phyloP scores from a whole-genome alignment of 2,113 vertebrate genomes.

The Eurypyga helias region DNA sequence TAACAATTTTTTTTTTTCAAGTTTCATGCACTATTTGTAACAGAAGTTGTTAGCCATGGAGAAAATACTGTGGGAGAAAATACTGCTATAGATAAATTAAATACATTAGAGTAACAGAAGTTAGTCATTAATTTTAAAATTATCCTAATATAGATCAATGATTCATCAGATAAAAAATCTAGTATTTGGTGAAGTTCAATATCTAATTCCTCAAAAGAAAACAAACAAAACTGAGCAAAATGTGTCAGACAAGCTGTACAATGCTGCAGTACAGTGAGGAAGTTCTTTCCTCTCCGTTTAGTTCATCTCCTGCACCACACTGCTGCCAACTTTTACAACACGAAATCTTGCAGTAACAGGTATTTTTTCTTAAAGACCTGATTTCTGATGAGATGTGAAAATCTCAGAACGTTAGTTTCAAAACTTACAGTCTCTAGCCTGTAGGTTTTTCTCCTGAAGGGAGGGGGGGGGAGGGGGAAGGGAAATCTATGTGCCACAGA shows the following conservation, averaged over 20 bases:
- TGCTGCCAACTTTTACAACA: neutral
- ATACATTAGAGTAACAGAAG: neutral
- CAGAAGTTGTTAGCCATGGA: neutral
- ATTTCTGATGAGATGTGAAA: neutral
- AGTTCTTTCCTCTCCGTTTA: neutral
- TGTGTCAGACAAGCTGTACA: neutral
- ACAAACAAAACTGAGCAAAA: neutral
- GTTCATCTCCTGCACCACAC: neutral
- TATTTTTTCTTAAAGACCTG: neutral
- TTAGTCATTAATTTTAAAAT: neutral
- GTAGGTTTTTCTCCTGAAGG: neutral
- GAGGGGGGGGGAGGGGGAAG: neutral
- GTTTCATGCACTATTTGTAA: neutral
- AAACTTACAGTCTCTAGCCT: neutral
- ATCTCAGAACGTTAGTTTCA: neutral
- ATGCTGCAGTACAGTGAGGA: neutral
- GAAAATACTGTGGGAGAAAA: neutral
- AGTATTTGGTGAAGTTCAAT: neutral
- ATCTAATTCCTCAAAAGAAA: neutral
- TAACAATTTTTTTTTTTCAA: neutral
- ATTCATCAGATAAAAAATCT: neutral
- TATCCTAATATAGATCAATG: neutral
- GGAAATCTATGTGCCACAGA: neutral
- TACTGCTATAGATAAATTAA: neutral
- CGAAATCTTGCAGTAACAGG: neutral